Evolutionary conservation across 2,113 vertebrate genomes (phyloP).

Genomic region (Cheirogaleus medius): DNA sequence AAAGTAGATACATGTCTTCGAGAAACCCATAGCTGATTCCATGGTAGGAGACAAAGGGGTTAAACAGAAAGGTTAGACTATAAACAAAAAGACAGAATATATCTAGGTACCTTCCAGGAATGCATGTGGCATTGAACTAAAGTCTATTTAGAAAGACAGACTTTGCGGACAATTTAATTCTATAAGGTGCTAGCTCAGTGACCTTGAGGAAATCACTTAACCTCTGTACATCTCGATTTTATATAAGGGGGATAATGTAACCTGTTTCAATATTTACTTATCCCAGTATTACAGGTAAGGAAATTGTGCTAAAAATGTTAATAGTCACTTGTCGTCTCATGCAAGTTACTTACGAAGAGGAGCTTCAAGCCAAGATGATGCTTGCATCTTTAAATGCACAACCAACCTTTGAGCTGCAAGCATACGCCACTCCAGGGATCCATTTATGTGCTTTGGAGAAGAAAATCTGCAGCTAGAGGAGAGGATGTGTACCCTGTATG

Average conservation of each 20-base stretch:
- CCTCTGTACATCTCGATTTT: not conserved
- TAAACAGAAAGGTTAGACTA: not conserved
- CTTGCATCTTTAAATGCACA: not conserved
- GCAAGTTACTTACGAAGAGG: not conserved
- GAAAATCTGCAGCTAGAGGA: not conserved
- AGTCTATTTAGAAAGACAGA: not conserved
- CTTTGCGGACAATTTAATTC: not conserved
- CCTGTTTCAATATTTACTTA: not conserved
- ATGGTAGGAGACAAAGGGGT: not conserved
- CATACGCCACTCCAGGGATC: not conserved
- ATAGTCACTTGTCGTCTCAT: not conserved
- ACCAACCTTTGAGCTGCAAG: not conserved
- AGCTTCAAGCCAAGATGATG: not conserved
- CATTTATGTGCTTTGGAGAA: not conserved
- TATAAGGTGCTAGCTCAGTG: not conserved
- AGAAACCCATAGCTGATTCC: not conserved
- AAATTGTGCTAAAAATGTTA: not conserved
- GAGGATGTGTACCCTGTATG: accelerated
- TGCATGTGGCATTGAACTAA: not conserved
- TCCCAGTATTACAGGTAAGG: not conserved
- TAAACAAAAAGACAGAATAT: not conserved
- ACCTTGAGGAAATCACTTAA: not conserved
- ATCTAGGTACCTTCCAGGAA: not conserved
- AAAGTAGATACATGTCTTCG: not conserved
- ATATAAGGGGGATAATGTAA: not conserved